phyloP scores from a whole-genome alignment of 2,113 vertebrate genomes.

The Dipodomys stephensi region DNA sequence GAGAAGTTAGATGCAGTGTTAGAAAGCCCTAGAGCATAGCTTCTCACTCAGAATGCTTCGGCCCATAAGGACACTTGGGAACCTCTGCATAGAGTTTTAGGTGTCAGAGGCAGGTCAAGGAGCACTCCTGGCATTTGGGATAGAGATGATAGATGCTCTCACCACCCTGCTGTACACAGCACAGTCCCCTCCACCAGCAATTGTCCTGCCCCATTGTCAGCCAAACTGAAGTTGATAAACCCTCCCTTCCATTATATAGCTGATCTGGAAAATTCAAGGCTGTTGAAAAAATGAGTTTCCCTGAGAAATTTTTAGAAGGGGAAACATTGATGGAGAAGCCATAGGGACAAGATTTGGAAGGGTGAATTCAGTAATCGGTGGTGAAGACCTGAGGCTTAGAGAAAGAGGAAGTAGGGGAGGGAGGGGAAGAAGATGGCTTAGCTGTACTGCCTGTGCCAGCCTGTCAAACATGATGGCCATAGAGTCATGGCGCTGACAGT shows the following conservation, averaged over 20 bases:
- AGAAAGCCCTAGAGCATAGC: not conserved
- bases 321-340: not conserved
- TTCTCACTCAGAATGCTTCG: not conserved
- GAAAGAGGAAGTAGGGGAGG: not conserved
- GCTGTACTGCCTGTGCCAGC: not conserved
- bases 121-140: too few relatives aligned
- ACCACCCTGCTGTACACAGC: fast-evolving
- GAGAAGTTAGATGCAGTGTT: not conserved
- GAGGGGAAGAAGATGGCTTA: fast-evolving
- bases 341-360: not conserved
- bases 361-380: fast-evolving
- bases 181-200: not conserved
- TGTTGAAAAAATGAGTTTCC: not conserved
- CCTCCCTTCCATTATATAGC: not conserved
- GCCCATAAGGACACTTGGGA: not conserved
- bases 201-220: not conserved
- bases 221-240: fast-evolving
- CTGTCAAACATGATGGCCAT: fast-evolving
- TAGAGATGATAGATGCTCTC: too few relatives aligned
- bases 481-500: not conserved
- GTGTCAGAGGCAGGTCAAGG: fast-evolving
- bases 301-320: not conserved
- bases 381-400: not conserved
- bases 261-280: not conserved
- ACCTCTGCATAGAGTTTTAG: too few relatives aligned